phyloP scores from a whole-genome alignment of 2,888 invertebrate species.

The Drosophila mimica region DNA sequence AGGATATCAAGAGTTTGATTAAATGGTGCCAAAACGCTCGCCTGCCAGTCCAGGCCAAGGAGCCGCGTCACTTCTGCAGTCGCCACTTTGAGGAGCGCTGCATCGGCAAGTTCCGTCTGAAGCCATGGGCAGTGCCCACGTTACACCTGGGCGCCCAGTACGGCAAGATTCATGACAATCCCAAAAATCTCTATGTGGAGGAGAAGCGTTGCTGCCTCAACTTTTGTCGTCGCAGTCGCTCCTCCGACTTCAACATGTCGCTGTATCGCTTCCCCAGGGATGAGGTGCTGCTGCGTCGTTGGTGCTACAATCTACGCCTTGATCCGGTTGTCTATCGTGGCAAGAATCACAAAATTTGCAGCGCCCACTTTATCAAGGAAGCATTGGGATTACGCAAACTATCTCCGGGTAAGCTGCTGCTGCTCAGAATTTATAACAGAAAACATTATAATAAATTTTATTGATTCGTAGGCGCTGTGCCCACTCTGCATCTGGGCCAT shows the following conservation, averaged over 20 bases:
- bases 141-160: conserved; percentile 80
- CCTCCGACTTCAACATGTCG: conserved; percentile 81
- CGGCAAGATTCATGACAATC: conserved; percentile 82
- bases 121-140: conserved; percentile 82
- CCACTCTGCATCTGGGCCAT: conserved; percentile 80
- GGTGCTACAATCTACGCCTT: conserved; percentile 82
- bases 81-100: conserved; percentile 82
- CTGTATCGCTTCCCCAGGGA: conserved; percentile 81
- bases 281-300: conserved; percentile 76
- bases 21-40: conserved; percentile 83
- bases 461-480: conserved; percentile 74
- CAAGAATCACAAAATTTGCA: conserved; percentile 83
- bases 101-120: conserved; percentile 81
- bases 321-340: conserved; percentile 81
- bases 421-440: background rate
- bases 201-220: conserved; percentile 82
- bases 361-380: conserved; percentile 82
- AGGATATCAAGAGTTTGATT: conserved; percentile 80
- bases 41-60: conserved; percentile 80
- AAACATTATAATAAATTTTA: background rate
- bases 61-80: conserved; percentile 81
- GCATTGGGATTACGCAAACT: conserved; percentile 79
- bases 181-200: conserved; percentile 78
- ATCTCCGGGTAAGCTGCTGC: conserved; percentile 67
- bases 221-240: conserved; percentile 81